Percentiles rank a stretch among this genome's conserved stretches.
These are phyloP conservation scores for Characodon lateralis DNA, from an alignment of 2,797 vertebrate species.

Conservation along the genomic window DNA sequence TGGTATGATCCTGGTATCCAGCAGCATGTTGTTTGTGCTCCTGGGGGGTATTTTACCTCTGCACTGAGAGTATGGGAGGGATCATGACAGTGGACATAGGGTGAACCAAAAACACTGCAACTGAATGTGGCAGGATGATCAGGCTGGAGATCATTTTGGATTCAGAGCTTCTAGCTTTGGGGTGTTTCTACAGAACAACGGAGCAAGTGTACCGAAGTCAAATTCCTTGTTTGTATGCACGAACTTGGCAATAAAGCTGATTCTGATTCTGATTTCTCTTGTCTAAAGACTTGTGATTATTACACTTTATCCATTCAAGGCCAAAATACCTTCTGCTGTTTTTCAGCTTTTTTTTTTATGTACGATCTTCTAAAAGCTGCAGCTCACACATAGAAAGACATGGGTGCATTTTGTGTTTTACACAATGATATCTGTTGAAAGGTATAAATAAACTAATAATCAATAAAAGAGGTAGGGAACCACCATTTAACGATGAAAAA, in stretches of 20 bases:
- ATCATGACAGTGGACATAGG: background rate
- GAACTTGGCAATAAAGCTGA: too few relatives aligned
- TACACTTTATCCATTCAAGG: background rate
- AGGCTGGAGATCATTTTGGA: background rate
- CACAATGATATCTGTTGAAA: background rate
- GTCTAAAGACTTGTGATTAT: background rate
- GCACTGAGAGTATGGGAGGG: background rate
- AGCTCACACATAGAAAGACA: background rate
- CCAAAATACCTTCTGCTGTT: background rate
- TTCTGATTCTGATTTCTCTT: too few relatives aligned
- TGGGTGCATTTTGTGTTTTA: background rate
- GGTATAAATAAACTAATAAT: background rate
- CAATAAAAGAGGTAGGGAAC: too few relatives aligned
- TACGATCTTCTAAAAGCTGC: background rate
- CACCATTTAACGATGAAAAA: background rate
- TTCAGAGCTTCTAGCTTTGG: background rate
- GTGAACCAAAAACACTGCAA: background rate
- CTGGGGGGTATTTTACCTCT: background rate
- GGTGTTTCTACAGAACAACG: too few relatives aligned
- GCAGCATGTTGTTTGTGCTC: background rate
- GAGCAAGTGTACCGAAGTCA: too few relatives aligned
- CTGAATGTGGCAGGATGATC: background rate
- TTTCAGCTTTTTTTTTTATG: background rate
- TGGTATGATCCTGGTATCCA: background rate
- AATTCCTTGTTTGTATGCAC: too few relatives aligned